Evolutionary conservation across 2,113 vertebrate species (phyloP).

Genomic region (Corythornis vintsioides): DNA sequence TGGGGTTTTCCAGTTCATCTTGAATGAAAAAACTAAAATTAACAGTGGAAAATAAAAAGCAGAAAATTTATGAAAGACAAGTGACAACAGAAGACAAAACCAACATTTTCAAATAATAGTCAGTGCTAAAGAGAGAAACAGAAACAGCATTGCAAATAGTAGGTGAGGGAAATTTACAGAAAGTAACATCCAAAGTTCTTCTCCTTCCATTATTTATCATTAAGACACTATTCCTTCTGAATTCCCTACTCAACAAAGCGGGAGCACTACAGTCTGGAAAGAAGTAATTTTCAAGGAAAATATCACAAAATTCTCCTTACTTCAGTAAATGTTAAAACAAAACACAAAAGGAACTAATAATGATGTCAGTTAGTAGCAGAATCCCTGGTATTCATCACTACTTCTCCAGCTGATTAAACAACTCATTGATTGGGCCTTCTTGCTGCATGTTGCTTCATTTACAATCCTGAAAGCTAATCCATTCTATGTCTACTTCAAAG

Average conservation of each 20-base stretch:
- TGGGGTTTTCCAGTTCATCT: not conserved
- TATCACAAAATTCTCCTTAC: not conserved
- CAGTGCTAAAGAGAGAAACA: not conserved
- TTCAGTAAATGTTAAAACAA: not conserved
- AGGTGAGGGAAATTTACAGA: not conserved
- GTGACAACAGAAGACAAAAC: not conserved
- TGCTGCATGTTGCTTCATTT: conserved; percentile 26
- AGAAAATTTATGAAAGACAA: not conserved
- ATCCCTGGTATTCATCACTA: not conserved
- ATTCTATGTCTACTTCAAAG: not conserved
- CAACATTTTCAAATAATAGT: not conserved
- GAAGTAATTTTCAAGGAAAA: not conserved
- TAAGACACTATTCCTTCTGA: not conserved
- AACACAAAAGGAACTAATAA: not conserved
- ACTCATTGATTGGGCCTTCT: not conserved
- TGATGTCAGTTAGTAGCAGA: not conserved
- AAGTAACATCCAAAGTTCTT: not conserved
- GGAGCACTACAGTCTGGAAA: not conserved
- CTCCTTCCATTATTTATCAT: not conserved
- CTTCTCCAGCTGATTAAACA: not conserved
- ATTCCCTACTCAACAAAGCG: not conserved
- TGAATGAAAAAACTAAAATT: not conserved
- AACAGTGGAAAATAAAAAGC: not conserved
- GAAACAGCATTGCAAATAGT: not conserved
- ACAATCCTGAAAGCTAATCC: conserved; percentile 31